Percentiles rank a stretch among this genome's conserved stretches.
Evolutionary conservation across 2,888 invertebrate genomes (phyloP).

Genomic region (Prosapia bicincta): DNA sequence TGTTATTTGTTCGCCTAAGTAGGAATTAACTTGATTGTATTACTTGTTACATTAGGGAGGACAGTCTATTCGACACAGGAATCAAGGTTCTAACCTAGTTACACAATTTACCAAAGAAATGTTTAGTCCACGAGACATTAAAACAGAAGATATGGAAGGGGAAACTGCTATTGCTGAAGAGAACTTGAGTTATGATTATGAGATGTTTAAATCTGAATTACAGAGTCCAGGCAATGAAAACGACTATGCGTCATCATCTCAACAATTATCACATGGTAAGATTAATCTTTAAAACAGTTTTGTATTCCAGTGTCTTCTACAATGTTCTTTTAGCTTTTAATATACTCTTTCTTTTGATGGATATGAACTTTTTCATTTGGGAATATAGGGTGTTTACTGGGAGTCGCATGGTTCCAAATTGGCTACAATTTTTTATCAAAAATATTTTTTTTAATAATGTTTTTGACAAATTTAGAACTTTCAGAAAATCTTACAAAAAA

Average conservation of each 20-base stretch:
- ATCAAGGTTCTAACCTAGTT: conserved; percentile 46
- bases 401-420: no score
- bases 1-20: no score
- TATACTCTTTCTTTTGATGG: background rate
- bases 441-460: no score
- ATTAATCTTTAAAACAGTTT: no score
- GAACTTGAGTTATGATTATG: conserved; percentile 29
- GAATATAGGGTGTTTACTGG: no score
- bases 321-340: no score
- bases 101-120: conserved; percentile 62
- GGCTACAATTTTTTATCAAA: no score
- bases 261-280: conserved; percentile 25
- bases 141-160: conserved; percentile 12
- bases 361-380: background rate
- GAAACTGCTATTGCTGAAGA: conserved; percentile 3
- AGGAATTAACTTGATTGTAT: no score
- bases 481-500: no score
- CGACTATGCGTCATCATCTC: conserved; percentile 2
- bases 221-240: conserved; percentile 17
- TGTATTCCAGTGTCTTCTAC: no score
- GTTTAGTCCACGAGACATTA: conserved; percentile 45
- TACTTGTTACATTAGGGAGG: no score
- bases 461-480: no score
- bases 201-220: conserved; percentile 28
- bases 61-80: conserved; percentile 12